Base-by-base conservation (phyloP, 2,888 invertebrate species). In the Phyllotreta cruciferae region DNA sequence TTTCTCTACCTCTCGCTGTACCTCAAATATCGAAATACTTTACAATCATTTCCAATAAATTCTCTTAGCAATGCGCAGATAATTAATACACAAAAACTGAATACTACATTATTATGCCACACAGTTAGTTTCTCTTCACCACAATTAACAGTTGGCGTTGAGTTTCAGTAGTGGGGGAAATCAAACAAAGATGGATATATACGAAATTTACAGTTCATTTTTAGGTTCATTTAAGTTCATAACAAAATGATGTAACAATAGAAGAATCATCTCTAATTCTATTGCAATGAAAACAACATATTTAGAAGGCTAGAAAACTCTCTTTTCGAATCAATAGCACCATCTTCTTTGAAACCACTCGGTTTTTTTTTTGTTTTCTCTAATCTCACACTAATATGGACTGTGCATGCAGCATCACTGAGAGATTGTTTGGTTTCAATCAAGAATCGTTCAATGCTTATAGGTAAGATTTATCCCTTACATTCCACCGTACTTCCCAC, bases 331-430 rank as follows among this genome's bases (percentile, higher is more conserved):
- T 56, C 62, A 57, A 49, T 49, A 47, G 55, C 53, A 60, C 63
- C 54, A 50, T 58, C 64, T 39, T 67, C 65, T 66, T 41, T 65
- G 39, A 56, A 63, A 49, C 52, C 60, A 62, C 44, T 68, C 64
- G 62, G 56, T 70, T 71, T 71, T 70, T 62, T 63, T 49, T 66
- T 62, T 66, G 66, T 68, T 24, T 24, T 4, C 24, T 24, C 24
- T 64, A 67, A 67, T 66, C 65, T 60, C 63, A 73, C 71, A 70
- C 71, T 70, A 68, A 72, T 70, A 65, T 70, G 66, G 69, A 72
- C 70, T 78, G 85, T 86, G 88, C 89, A 89, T 88, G 89, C 90
- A 90, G 90, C 89, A 87, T 89, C 83, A 88, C 89, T 84, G 90
- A 90, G 82, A 88, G 89, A 83, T 86, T 91, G 76, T 91, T 91